Conservation (phyloP, 2,113 vertebrate genomes). For the Martes martes region DNA sequence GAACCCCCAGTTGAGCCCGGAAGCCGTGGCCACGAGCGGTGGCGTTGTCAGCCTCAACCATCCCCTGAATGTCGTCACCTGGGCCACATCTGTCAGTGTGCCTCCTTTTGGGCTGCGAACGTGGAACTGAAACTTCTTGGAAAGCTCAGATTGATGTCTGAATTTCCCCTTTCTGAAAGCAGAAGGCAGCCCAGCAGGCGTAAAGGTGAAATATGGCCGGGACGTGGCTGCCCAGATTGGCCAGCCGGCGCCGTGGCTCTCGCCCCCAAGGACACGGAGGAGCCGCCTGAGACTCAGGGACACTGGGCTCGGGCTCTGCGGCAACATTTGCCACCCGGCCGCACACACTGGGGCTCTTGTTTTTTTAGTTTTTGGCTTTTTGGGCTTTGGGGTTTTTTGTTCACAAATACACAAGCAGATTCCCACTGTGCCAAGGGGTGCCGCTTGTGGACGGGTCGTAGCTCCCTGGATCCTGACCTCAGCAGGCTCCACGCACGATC, state of each 20-base stretch:
- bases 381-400: not conserved
- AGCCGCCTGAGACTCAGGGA: not conserved
- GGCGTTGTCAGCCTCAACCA: conserved; percentile 61
- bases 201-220: not conserved
- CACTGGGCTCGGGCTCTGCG: not conserved
- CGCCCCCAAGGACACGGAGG: not conserved
- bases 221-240: not conserved
- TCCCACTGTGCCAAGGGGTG: fast-evolving
- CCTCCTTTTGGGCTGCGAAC: not conserved
- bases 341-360: not conserved
- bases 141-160: not conserved
- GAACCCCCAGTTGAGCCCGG: conserved; percentile 34
- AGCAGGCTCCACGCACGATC: fast-evolving
- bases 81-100: conserved; percentile 55
- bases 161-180: not conserved
- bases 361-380: not conserved
- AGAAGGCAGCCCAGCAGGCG: not conserved
- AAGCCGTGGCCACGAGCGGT: conserved; percentile 56
- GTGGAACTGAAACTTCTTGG: conserved; percentile 9
- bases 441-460: fast-evolving
- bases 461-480: not conserved
- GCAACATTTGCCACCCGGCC: not conserved
- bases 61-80: conserved; percentile 47
- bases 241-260: fast-evolving
- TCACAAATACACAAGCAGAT: not conserved